These are phyloP conservation scores for Heliconius cydno DNA, from an alignment of 2,888 invertebrate genomes.

Conservation along the genomic window DNA sequence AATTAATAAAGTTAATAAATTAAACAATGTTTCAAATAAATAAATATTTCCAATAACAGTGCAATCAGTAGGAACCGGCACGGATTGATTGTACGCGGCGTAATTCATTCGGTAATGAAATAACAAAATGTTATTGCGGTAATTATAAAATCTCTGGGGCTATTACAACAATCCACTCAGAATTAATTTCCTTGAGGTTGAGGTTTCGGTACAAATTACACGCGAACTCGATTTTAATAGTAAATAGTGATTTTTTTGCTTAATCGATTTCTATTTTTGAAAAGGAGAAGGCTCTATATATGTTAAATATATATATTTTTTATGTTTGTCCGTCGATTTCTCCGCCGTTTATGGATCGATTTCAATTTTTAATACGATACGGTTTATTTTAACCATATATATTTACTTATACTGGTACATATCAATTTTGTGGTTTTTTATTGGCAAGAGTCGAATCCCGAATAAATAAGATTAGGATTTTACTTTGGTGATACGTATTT, in stretches of 20 bases:
- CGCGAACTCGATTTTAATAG: neutral
- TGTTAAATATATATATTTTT: no score
- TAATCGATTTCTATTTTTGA: no score
- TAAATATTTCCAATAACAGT: constrained; percentile 16
- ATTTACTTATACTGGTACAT: neutral
- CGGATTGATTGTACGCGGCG: constrained; percentile 23
- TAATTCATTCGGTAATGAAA: constrained; percentile 27
- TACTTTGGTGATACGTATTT: constrained; percentile 5
- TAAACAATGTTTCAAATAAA: constrained; percentile 12
- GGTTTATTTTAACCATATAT: neutral
- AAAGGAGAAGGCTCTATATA: no score
- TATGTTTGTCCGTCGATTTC: no score
- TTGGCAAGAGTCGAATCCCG: neutral
- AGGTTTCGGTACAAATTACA: neutral
- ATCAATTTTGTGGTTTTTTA: neutral
- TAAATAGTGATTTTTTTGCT: no score
- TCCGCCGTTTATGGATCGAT: no score
- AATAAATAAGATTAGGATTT: constrained; percentile 11
- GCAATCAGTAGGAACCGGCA: constrained; percentile 9
- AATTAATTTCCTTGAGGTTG: neutral
- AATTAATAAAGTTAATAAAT: neutral
- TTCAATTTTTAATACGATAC: neutral
- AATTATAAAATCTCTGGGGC: constrained; percentile 27
- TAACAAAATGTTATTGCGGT: constrained; percentile 21
- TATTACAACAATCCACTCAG: neutral